Percentiles rank a stretch among this genome's conserved stretches.
phyloP scores from a whole-genome alignment of 2,113 vertebrate genomes.

The Pycnonotus jocosus region DNA sequence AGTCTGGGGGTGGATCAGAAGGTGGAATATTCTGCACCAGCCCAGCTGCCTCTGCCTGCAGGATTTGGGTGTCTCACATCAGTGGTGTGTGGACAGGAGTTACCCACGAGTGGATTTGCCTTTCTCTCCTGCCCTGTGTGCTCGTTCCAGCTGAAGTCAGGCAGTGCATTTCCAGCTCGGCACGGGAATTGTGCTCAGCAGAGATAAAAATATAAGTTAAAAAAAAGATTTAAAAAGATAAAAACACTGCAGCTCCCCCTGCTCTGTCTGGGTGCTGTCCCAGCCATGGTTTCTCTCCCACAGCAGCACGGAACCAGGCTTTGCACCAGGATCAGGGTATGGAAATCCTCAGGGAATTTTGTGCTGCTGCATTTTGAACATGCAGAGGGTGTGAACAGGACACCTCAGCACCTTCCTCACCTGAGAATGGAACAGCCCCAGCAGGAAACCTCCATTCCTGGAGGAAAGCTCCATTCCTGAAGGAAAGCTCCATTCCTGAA shows the following conservation, averaged over 20 bases:
- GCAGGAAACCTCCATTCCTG: not conserved
- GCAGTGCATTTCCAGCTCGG: not conserved
- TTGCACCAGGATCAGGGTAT: not conserved
- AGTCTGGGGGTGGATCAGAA: not conserved
- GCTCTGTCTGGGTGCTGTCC: not conserved
- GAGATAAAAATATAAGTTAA: not conserved
- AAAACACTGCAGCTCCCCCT: not conserved
- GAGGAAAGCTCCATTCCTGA: not conserved
- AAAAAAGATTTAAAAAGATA: too few species aligned
- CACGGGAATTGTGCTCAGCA: not conserved
- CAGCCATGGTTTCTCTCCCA: accelerated
- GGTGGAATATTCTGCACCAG: not conserved
- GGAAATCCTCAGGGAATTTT: not conserved
- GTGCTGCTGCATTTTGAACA: not conserved
- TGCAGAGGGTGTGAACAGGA: accelerated
- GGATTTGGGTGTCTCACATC: not conserved
- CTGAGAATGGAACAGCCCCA: not conserved
- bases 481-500: not conserved
- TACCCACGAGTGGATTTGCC: not conserved
- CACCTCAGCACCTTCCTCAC: accelerated
- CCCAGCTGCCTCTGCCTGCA: not conserved
- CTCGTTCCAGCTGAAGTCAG: not conserved
- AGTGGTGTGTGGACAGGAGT: not conserved
- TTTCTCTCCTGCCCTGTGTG: not conserved
- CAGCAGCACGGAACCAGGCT: accelerated